These are phyloP conservation scores for Reticulitermes speratus DNA, from an alignment of 1,140 invertebrate species.

Conservation along the genomic window DNA sequence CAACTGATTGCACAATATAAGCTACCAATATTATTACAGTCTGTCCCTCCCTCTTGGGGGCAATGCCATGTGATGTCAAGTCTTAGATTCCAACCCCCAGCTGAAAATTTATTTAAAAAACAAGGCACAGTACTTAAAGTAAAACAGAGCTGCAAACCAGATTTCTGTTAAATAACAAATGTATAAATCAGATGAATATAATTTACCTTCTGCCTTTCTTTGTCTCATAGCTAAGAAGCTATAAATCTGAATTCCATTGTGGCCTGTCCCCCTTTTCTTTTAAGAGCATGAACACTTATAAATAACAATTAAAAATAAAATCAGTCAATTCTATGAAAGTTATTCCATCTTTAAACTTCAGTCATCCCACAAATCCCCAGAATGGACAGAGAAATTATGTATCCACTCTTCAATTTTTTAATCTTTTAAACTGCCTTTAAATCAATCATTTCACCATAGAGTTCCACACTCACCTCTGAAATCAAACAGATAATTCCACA, in stretches of 20 bases:
- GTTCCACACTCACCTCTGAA: background rate
- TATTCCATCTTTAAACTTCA: background rate
- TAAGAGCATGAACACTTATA: background rate
- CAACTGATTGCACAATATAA: conserved; percentile 15
- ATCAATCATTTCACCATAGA: conserved; percentile 8
- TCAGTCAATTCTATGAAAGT: background rate
- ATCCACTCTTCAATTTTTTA: background rate
- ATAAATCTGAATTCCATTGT: background rate
- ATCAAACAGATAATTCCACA: background rate
- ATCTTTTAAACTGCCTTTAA: background rate
- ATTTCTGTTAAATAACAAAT: background rate
- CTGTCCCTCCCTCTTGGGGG: background rate
- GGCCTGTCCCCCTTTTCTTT: conserved; percentile 2
- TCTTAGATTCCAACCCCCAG: background rate
- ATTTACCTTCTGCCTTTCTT: background rate
- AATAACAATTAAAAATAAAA: conserved; percentile 12
- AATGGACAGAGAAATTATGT: background rate
- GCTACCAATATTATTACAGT: background rate
- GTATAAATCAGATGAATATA: background rate
- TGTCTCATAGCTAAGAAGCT: background rate
- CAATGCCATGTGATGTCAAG: background rate
- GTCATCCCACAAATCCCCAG: background rate
- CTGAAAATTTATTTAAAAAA: conserved; percentile 7
- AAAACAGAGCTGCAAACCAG: background rate
- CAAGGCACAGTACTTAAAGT: conserved; percentile 9